Evolutionary conservation across 2,888 invertebrate species (phyloP), one percentile per base, ranked within the genome.

Genomic region (Coremacera marginata): DNA sequence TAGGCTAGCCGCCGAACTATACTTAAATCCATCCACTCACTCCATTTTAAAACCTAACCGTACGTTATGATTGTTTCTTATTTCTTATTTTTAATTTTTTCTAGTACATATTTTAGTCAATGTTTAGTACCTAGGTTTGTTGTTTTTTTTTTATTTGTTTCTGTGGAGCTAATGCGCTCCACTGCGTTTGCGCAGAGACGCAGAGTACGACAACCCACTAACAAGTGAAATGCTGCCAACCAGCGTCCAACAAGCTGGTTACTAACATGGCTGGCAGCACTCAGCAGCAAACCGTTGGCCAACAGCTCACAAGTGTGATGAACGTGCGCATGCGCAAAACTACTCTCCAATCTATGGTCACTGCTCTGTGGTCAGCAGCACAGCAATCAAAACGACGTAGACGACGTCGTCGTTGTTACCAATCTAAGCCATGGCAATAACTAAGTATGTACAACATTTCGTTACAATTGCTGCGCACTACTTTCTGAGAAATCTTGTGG

Each of bases 41-140:
- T 25, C 11, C 34, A 0, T 67, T 37, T 34, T 25, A 3, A 25
- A 52, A 19, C 25, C 37, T 51, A 70, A 76, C 76, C 76, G 76
- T 76, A 67, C 67, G 65, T 76, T 78, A 75, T 74, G 74, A 71
- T 75, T 75, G 71, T 76, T 77, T 65, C 74, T 62, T 67, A 73
- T 67, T 71, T 57, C 68, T 57, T 37, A 73, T 65, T 31, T 65
- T 73, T 51, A 63, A 57, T 25, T 70, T 75, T 70, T 75, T n/a
- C 31, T 70, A 14, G 55, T 55, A 22, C 5, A 44, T 55, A 52
- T 55, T 55, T 52, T 70, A 34, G 31, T 70, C n/a, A 37, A 16
- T 22, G 34, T 74, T 27, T 25, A 49, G 37, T 22, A 67, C 19
- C 22, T 19, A 27, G 44, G 11, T 57, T 70, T 31, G 55, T 37